A percentile compares a stretch with the other conserved stretches of the same genome.
These are phyloP conservation scores for Falco novaeseelandiae DNA, from an alignment of 2,797 vertebrate genomes.

Conservation along the genomic window DNA sequence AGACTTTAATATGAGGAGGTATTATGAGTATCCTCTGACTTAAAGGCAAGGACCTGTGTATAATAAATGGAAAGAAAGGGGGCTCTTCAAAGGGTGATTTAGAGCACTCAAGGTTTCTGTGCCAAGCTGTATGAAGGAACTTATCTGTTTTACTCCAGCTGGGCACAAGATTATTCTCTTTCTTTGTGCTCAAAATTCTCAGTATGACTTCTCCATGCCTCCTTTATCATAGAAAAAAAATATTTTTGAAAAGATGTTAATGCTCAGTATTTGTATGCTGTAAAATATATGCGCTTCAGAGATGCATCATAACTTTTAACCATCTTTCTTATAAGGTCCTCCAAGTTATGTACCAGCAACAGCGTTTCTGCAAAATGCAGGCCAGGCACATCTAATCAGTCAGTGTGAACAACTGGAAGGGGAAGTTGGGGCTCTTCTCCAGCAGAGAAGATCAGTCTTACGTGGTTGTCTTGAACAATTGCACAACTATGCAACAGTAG, in stretches of 20 bases:
- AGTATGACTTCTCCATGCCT: neutral
- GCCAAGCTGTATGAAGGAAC: neutral
- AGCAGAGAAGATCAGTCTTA: constrained; percentile 91
- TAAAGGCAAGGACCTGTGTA: neutral
- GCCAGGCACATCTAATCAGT: constrained; percentile 94
- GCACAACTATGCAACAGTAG: constrained; percentile 97
- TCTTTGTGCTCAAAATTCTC: neutral
- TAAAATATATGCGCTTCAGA: neutral
- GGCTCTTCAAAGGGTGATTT: neutral
- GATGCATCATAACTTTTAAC: neutral
- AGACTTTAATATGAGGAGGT: neutral
- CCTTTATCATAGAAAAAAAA: neutral
- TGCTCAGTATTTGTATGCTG: neutral
- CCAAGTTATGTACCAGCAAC: constrained; percentile 98
- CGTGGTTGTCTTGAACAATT: constrained; percentile 92
- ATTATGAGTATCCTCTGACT: neutral
- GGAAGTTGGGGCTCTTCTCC: constrained; percentile 89
- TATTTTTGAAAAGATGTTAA: neutral
- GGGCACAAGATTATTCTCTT: neutral
- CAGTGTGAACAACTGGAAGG: constrained; percentile 95
- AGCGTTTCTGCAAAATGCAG: constrained; percentile 95
- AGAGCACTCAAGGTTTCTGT: neutral
- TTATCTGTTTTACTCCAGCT: neutral
- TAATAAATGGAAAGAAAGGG: neutral
- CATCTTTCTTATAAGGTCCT: constrained; percentile 82